phyloP scores from a whole-genome alignment of 2,797 vertebrate species.

The Gymnocypris eckloni region DNA sequence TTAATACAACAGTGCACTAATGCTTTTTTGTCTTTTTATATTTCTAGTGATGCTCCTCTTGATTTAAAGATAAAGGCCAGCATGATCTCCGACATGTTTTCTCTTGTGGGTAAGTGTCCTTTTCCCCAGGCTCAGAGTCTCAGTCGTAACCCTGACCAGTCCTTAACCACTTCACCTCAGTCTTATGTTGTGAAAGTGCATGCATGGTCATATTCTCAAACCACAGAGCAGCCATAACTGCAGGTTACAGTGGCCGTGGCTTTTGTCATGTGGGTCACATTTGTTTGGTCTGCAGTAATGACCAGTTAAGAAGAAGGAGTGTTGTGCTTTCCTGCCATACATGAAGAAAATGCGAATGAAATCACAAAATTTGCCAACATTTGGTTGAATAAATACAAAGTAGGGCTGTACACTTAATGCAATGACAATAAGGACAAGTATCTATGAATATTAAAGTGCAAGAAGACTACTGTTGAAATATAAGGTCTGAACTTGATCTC shows the following conservation, averaged over 20 bases:
- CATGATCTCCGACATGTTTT: constrained; percentile 99
- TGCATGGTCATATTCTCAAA: background rate
- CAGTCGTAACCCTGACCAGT: background rate
- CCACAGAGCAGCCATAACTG: constrained; percentile 14
- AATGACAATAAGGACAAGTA: background rate
- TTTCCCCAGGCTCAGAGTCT: constrained; percentile 2
- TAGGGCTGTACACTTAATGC: background rate
- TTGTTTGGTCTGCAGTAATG: constrained; percentile 12
- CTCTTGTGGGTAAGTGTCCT: constrained; percentile 91
- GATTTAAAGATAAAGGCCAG: constrained; percentile 99
- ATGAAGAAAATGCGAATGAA: background rate
- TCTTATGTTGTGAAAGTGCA: background rate
- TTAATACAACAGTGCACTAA: background rate
- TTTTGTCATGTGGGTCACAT: background rate
- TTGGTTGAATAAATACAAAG: background rate
- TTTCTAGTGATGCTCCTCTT: constrained; percentile 91
- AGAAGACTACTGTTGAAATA: background rate
- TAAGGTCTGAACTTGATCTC: background rate
- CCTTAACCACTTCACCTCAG: constrained; percentile 19
- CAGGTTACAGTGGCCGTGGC: constrained; percentile 1
- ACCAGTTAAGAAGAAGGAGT: background rate
- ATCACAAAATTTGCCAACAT: background rate
- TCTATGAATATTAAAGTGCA: background rate
- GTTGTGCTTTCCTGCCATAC: constrained; percentile 32
- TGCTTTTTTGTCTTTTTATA: constrained; percentile 26